Evolutionary conservation across 2,797 vertebrate species (phyloP).

Genomic region (Bryconaethiops microstoma): DNA sequence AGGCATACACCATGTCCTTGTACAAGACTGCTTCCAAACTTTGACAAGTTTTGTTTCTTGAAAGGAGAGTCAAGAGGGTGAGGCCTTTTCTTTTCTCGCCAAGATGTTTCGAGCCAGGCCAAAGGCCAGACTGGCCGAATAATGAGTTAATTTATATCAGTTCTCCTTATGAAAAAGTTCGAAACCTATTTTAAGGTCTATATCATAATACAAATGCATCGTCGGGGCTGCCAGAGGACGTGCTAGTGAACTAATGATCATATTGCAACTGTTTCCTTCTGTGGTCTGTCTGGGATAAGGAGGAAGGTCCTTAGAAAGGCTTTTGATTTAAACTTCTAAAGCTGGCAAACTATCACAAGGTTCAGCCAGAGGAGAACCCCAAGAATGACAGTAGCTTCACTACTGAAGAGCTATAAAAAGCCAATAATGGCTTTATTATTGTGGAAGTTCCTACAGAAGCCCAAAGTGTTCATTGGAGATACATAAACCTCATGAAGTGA

Average conservation of each 20-base stretch:
- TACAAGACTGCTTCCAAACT: no score
- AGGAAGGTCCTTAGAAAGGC: no score
- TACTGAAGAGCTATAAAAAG: neutral
- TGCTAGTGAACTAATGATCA: neutral
- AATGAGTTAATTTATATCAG: neutral
- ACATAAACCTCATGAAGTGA: neutral
- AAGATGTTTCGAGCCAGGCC: neutral
- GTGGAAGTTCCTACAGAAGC: slow-evolving; percentile 5
- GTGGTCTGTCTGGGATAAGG: neutral
- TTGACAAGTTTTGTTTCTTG: no score
- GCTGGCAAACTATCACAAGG: no score
- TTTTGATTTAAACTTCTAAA: neutral
- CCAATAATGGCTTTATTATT: neutral
- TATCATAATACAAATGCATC: no score
- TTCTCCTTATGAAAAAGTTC: no score
- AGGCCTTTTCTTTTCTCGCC: neutral
- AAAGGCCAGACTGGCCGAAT: neutral
- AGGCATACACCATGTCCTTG: no score
- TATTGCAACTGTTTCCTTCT: neutral
- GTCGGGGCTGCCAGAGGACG: neutral
- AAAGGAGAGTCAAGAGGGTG: no score
- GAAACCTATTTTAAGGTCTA: no score
- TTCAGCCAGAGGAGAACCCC: neutral
- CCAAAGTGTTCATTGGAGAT: neutral
- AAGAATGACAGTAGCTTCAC: no score